A percentile compares a stretch with the other conserved stretches of the same genome.
Conservation (phyloP, 1,140 invertebrate genomes). For the Latrodectus geometricus region DNA sequence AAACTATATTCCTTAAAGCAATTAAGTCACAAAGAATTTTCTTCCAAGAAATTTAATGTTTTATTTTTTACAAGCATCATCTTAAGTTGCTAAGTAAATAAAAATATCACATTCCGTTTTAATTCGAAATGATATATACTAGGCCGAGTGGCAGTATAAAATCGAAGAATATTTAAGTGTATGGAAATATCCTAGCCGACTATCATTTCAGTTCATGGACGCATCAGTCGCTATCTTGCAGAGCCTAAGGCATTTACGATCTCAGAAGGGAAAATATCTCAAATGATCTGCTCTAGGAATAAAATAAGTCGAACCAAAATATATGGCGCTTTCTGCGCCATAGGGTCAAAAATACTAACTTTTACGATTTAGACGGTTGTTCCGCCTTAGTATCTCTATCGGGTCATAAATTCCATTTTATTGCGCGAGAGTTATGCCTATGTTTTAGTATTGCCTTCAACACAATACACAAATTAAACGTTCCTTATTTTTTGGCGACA, state of each 20-base stretch:
- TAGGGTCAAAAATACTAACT: background rate
- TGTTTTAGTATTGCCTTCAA: background rate
- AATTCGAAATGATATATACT: no score
- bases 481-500: background rate
- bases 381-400: slow-evolving; percentile 11
- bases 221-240: background rate
- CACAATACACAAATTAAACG: background rate
- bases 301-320: slow-evolving; percentile 2
- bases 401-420: slow-evolving; percentile 37
- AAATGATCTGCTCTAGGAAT: slow-evolving; percentile 10
- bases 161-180: no score
- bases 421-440: background rate
- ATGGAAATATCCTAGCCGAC: no score
- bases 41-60: no score
- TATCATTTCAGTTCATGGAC: background rate
- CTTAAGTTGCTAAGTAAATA: no score
- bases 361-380: slow-evolving; percentile 46
- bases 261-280: slow-evolving; percentile 8
- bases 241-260: slow-evolving; percentile 31
- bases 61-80: no score
- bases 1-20: no score
- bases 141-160: no score
- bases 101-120: no score
- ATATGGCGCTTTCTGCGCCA: background rate
- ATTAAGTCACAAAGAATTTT: no score